These are phyloP conservation scores for Heliconius hermathena DNA, from an alignment of 1,140 invertebrate genomes.

Conservation along the genomic window DNA sequence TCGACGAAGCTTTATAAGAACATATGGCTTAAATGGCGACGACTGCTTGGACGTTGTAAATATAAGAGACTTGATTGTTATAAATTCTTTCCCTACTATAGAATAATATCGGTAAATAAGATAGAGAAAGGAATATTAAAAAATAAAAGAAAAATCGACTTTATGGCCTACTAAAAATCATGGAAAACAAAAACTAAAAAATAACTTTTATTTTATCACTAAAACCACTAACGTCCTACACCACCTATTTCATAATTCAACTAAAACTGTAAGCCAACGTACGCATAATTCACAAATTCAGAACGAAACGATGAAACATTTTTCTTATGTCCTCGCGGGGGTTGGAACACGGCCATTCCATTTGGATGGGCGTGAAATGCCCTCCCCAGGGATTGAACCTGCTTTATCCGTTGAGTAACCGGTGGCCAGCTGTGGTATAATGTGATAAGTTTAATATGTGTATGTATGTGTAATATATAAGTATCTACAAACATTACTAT, in stretches of 20 bases:
- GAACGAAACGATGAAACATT: slow-evolving; percentile 21
- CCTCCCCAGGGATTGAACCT: slow-evolving; percentile 43
- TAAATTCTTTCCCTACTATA: no score
- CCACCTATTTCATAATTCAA: slow-evolving; percentile 4
- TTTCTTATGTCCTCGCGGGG: slow-evolving; percentile 32
- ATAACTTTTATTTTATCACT: not conserved
- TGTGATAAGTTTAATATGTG: slow-evolving; percentile 14
- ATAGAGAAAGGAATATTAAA: no score
- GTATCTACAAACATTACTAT: not conserved
- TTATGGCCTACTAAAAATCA: no score
- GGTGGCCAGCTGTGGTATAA: slow-evolving; percentile 22
- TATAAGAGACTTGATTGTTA: no score
- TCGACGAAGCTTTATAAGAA: no score
- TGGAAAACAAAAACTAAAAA: not conserved
- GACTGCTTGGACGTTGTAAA: no score
- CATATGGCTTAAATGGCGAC: no score
- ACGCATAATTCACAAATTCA: slow-evolving; percentile 21
- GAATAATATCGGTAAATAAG: no score
- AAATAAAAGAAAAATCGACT: no score
- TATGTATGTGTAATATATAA: not conserved
- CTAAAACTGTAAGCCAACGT: not conserved
- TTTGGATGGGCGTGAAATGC: slow-evolving; percentile 40
- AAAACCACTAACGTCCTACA: not conserved
- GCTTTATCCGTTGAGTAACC: slow-evolving; percentile 36
- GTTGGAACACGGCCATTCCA: slow-evolving; percentile 43